Evolutionary conservation across 2,113 vertebrate species (phyloP), one percentile per base, ranked within the genome.

Genomic region (Antechinus flavipes): DNA sequence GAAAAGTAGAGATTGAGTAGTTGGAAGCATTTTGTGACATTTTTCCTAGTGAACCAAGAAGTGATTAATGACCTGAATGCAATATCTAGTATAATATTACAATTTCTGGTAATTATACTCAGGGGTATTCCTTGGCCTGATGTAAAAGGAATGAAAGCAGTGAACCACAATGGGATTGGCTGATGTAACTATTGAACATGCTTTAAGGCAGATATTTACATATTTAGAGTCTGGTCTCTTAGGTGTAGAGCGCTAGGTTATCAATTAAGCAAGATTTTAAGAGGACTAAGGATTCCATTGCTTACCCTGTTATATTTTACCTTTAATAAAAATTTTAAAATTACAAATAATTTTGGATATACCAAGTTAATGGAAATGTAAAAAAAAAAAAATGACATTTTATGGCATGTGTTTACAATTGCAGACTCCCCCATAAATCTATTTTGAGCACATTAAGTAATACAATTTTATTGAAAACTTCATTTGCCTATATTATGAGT

Each of bases 71-170:
- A 94, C 84, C 47, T 95, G 54, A 95, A 30, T 95, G 98, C 97
- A 98, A 96, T 96, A 94, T 54, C 92, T 91, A 91, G 92, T 49
- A 22, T 97, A 95, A 50, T 56, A 89, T 98, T 98, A 97, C 96
- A 91, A 19, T 94, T 93, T 91, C 54, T 97, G 16, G 91, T 98
- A 98, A 97, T 98, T 98, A 97, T 97, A 94, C 98, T 98, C 97
- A 0, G 6, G 98, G 95, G 98, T 96, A 92, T 97, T 97, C 35
- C 47, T 52, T 50, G 53, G 97, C 95, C 98, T 99, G 98, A 98
- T 98, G 98, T 98, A 99, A 98, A 99, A 97, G 94, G 95, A 97
- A 90, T 95, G 98, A 98, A 99, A 98, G 98, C 54, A n/a, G 96
- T 94, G 94, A 93, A 56, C 94, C 97, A 0, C 97, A 11, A 0